These are phyloP conservation scores for Neoascia interrupta DNA, from an alignment of 2,888 invertebrate genomes.

Conservation along the genomic window DNA sequence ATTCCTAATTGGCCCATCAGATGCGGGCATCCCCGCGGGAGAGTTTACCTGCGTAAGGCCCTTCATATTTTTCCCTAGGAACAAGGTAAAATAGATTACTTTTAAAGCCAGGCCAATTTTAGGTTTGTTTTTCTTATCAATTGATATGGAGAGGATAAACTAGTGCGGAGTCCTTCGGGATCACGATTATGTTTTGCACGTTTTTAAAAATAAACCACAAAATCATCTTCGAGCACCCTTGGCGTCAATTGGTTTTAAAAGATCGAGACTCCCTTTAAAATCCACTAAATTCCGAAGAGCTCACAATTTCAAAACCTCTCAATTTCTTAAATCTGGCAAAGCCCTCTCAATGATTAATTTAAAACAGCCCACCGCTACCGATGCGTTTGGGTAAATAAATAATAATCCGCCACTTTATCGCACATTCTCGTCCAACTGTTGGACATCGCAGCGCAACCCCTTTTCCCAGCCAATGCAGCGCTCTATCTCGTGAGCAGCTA, in stretches of 20 bases:
- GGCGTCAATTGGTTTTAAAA: background rate
- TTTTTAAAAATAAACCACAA: background rate
- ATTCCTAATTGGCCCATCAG: too few species aligned
- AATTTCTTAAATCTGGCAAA: too few species aligned
- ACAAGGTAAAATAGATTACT: too few species aligned
- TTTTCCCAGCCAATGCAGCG: slow-evolving; percentile 1
- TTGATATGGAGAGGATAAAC: too few species aligned
- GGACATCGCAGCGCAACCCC: slow-evolving; percentile 46
- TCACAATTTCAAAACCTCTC: too few species aligned
- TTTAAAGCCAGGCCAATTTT: too few species aligned
- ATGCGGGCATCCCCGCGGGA: too few species aligned
- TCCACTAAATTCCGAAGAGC: slow-evolving; percentile 1
- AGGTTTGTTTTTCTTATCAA: too few species aligned
- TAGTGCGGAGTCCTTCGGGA: too few species aligned
- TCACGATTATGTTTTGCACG: background rate
- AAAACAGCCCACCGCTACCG: slow-evolving; percentile 4
- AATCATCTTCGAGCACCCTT: background rate
- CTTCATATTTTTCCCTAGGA: too few species aligned
- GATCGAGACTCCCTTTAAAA: background rate
- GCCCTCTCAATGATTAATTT: slow-evolving; percentile 13
- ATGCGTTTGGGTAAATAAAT: slow-evolving; percentile 44
- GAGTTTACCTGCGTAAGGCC: too few species aligned
- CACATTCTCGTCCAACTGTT: slow-evolving; percentile 42
- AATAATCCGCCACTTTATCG: slow-evolving; percentile 55
- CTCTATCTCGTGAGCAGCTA: slow-evolving; percentile 47